Evolutionary conservation across 2,113 vertebrate species (phyloP).

Genomic region (Leptodactylus fuscus): DNA sequence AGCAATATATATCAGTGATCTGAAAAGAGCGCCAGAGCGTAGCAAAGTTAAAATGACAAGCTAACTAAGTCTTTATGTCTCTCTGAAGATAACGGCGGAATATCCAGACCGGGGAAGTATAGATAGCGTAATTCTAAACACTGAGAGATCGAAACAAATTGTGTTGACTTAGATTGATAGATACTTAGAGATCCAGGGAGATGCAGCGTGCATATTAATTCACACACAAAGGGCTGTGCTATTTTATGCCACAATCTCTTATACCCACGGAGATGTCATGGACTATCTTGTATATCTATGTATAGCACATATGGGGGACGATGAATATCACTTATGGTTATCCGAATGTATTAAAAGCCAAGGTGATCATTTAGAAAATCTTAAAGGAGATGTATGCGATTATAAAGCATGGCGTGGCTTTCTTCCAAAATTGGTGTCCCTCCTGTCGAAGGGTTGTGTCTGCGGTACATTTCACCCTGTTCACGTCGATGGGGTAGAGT

Average conservation of each 20-base stretch:
- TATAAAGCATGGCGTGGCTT: too few species aligned
- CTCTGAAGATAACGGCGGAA: conserved; percentile 26
- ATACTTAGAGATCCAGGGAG: not conserved
- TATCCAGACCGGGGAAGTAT: conserved; percentile 22
- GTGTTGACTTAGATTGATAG: conserved; percentile 43
- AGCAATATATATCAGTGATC: conserved; percentile 48
- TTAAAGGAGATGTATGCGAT: not conserved
- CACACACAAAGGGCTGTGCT: not conserved
- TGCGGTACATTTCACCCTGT: too few species aligned
- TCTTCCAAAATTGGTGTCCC: too few species aligned
- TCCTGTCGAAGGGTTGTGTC: too few species aligned
- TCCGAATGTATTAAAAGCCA: not conserved
- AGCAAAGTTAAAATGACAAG: conserved; percentile 54
- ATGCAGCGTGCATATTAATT: conserved; percentile 32
- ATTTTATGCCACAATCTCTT: not conserved
- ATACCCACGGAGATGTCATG: not conserved
- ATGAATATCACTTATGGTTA: not conserved
- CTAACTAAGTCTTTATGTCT: conserved; percentile 48
- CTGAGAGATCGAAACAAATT: conserved; percentile 43
- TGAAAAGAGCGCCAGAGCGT: conserved; percentile 31
- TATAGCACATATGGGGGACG: not conserved
- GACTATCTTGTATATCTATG: not conserved
- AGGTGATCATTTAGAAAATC: not conserved
- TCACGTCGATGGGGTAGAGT: too few species aligned
- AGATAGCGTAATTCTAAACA: conserved; percentile 31